Evolutionary conservation across 2,888 invertebrate species (phyloP).

Genomic region (Aporophyla lueneburgensis): DNA sequence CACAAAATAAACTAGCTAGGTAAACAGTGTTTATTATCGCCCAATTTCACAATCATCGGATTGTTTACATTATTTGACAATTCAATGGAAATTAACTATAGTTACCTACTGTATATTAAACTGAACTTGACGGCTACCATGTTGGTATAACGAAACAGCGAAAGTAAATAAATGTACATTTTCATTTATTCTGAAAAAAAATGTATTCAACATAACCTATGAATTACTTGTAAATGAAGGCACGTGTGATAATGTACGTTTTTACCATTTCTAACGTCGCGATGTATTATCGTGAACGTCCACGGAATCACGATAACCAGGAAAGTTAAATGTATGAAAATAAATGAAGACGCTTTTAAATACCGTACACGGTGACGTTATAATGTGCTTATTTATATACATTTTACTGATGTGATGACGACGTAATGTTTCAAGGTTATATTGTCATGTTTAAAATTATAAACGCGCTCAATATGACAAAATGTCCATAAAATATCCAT

Average conservation of each 20-base stretch:
- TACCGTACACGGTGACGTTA: neutral
- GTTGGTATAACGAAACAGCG: too few relatives aligned
- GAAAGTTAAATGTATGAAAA: neutral
- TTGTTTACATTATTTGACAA: constrained; percentile 29
- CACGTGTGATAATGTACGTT: neutral
- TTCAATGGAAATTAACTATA: constrained; percentile 14
- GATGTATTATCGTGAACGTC: neutral
- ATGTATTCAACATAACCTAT: neutral
- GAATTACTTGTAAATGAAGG: neutral
- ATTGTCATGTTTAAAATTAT: neutral
- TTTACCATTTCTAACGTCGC: neutral
- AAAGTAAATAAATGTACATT: neutral
- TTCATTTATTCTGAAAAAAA: neutral
- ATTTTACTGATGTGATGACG: neutral
- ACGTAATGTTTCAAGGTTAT: neutral
- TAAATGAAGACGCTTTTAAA: neutral
- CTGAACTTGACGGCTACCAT: neutral
- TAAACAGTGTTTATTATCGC: constrained; percentile 21
- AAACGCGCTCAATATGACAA: neutral
- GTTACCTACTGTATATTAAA: neutral
- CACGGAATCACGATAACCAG: neutral
- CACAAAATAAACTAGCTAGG: constrained; percentile 21
- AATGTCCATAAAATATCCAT: too few relatives aligned
- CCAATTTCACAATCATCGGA: constrained; percentile 24
- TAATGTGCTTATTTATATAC: neutral